Evolutionary conservation across 2,797 vertebrate species (phyloP), one percentile per base, ranked within the genome.

Genomic region (Gymnoscopelus braueri): DNA sequence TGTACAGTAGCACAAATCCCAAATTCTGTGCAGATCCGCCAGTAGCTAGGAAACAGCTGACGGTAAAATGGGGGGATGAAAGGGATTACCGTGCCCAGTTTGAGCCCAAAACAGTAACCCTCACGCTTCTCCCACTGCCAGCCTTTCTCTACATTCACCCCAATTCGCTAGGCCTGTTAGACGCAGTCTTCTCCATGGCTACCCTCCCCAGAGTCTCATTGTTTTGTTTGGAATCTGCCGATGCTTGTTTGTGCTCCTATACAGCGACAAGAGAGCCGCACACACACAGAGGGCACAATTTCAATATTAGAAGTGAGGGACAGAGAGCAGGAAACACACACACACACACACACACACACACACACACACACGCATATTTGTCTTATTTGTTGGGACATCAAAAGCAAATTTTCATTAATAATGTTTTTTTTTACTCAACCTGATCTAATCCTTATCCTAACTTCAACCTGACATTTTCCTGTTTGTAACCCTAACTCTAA

Each of bases 1-100:
- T 86, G 75, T 89, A 91, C 88, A 89, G 83, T 87, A 86, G 85
- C 80, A 79, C 82, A 91, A 92, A 92, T 93, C 90, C 87, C 53
- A 88, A 90, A 92, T 86, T 92, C 88, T 90, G 88, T 86, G 83
- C 84, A 77, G 83, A 92, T 89, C 79, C 73, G 69, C 81, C 62
- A 71, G 86, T 86, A 87, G 89, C 88, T 90, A 86, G 89, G 90
- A 93, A 92, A 93, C 87, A 89, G 91, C 90, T 93, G 89, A 92
- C 91, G 86, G 88, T 89, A 90, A 92, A 91, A 89, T 86, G 82
- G 86, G 78, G 86, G 90, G 86, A 87, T 89, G 90, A 93, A 79
- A 81, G 80, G 81, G 91, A 92, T 91, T 93, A 92, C 83, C 58
- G 78, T 72, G 86, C 83, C 89, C 87, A 81, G 88, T 89, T 90